Base-by-base conservation (phyloP, 2,113 vertebrate species). In the Corythaeola cristata region DNA sequence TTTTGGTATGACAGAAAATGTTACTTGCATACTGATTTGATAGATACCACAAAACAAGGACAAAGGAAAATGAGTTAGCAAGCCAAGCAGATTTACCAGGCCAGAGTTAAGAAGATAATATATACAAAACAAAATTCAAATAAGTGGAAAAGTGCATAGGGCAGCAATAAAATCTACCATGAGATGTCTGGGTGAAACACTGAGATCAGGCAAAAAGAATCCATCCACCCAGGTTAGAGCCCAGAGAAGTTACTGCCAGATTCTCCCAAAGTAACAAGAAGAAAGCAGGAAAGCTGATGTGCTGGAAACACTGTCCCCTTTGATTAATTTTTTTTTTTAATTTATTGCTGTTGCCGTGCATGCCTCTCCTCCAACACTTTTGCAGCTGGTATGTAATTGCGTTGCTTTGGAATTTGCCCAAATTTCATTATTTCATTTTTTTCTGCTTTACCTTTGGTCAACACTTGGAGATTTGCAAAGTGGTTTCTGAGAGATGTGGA, bases 121-220 rank as follows among this genome's bases (percentile, higher is more conserved):
- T 19, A 1, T 11, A 12, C 3, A 28, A 41, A 59, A 23, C 22
- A 50, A 12, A 49, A 63, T 26, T 41, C n/a, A 15, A 28, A 13
- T 1, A 24, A 12, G 19, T 50, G 47, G 47, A 49, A 20, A 53
- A 71, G 15, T 11, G 8, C 15, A 0, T 0, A 11, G 19, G 7
- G 3, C 4, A 18, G 35, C 30, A 56, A 0, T 7, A 6, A 44
- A 86, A 44, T 35, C 28, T 39, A 9, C 35, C 49, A 9, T 30
- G 68, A 44, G 35, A 15, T 1, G 14, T 39, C 27, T 21, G 72
- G 44, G 7, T 24, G 56, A 49, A 60, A 2, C 4, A 9, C 33
- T 56, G 71, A 41, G 50, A 30, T 67, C 11, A 6, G 32, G 32
- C 33, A 75, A 35, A 47, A 37, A 33, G 35, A 39, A 20, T 3